A percentile compares a stretch with the other conserved stretches of the same genome.
These are phyloP conservation scores for Eristalis pertinax DNA, from an alignment of 2,888 invertebrate genomes.

Conservation along the genomic window DNA sequence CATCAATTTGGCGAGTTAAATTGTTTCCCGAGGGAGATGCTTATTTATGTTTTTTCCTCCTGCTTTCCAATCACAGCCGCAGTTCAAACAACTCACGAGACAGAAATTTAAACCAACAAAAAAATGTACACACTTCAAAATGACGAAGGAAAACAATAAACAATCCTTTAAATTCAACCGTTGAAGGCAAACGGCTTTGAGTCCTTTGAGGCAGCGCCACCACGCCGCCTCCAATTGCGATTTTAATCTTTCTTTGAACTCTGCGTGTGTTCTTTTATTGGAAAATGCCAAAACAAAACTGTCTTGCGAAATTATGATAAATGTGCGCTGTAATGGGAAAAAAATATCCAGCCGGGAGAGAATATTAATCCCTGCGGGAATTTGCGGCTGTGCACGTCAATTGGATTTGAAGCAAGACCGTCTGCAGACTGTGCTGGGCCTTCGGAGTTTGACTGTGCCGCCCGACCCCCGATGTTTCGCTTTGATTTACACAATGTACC, in stretches of 20 bases:
- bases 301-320: conserved; percentile 46
- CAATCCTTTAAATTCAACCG: not conserved
- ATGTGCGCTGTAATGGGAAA: conserved; percentile 12
- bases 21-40: no score
- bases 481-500: not conserved
- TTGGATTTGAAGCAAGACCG: conserved; percentile 5
- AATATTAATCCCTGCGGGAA: conserved; percentile 47
- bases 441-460: not conserved
- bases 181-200: not conserved
- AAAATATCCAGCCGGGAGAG: conserved; percentile 32
- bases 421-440: not conserved
- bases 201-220: not conserved
- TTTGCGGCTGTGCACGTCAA: conserved; percentile 32
- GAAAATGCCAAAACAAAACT: not conserved
- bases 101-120: not conserved
- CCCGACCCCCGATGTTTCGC: not conserved
- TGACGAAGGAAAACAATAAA: not conserved
- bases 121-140: not conserved
- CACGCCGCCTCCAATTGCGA: not conserved
- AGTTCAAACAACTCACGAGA: not conserved
- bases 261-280: conserved; percentile 32
- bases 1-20: no score
- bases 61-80: not conserved
- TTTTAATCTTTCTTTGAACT: conserved; percentile 16
- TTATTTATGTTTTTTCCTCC: no score